phyloP scores from a whole-genome alignment of 2,888 invertebrate species.

The Cloeon dipterum region DNA sequence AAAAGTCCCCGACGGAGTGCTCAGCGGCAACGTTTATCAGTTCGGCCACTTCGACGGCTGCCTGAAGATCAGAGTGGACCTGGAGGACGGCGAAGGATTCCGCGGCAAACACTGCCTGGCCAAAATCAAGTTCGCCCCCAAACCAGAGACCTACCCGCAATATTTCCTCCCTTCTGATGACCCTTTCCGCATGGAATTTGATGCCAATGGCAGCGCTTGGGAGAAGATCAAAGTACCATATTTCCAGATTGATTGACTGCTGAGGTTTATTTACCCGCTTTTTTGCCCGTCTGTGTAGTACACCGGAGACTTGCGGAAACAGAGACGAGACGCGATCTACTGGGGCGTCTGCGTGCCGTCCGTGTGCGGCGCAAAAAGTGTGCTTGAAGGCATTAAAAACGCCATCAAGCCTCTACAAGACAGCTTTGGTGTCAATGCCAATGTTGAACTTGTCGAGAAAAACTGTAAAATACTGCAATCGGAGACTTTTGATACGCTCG shows the following conservation, averaged over 20 bases:
- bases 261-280: too few species aligned
- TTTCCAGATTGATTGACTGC: too few species aligned
- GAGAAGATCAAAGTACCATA: not conserved
- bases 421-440: too few species aligned
- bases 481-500: not conserved
- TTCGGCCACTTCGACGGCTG: not conserved
- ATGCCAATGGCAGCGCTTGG: not conserved
- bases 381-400: too few species aligned
- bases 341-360: constrained; percentile 5
- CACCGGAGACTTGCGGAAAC: constrained; percentile 3
- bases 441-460: too few species aligned
- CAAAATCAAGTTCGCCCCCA: not conserved
- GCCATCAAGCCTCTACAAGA: too few species aligned
- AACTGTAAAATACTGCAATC: too few species aligned
- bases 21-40: not conserved
- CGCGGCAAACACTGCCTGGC: not conserved
- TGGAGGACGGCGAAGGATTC: not conserved
- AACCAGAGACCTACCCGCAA: not conserved
- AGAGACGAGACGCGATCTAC: constrained; percentile 3
- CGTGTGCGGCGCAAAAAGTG: constrained; percentile 1
- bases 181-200: not conserved
- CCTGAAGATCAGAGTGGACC: not conserved
- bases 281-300: too few species aligned
- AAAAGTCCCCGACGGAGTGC: not conserved
- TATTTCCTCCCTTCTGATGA: not conserved